phyloP scores from a whole-genome alignment of 2,113 vertebrate species.

The Blennius ocellaris region DNA sequence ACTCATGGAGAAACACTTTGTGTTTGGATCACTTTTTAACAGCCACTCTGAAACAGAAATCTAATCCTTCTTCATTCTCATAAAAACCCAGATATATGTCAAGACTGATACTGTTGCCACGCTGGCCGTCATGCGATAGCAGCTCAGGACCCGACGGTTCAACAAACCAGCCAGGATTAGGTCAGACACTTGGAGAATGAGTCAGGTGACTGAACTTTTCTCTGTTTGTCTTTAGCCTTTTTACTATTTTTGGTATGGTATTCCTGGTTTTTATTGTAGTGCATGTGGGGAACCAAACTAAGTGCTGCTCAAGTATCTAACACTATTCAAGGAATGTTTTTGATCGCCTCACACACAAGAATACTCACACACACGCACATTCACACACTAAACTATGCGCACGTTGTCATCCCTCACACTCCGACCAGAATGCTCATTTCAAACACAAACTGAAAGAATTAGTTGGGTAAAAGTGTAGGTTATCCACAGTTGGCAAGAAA shows the following conservation, averaged over 20 bases:
- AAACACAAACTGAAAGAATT: background rate
- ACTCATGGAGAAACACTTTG: constrained; percentile 4
- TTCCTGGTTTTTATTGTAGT: constrained; percentile 28
- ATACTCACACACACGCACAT: background rate
- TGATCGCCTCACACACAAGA: constrained; percentile 29
- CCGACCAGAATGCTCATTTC: background rate
- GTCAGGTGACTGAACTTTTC: constrained; percentile 27
- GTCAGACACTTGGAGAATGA: constrained; percentile 31
- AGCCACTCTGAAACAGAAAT: background rate
- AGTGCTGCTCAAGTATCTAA: constrained; percentile 27
- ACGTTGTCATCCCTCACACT: no score
- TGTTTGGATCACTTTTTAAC: constrained; percentile 21
- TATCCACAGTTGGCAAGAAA: background rate
- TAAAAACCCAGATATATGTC: constrained; percentile 1
- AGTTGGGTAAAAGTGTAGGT: background rate
- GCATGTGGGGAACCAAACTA: constrained; percentile 15
- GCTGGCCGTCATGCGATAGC: constrained; percentile 41
- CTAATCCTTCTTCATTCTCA: constrained; percentile 6
- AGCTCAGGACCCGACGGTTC: background rate
- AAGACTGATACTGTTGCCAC: constrained; percentile 4
- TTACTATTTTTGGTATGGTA: constrained; percentile 49
- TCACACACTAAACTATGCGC: background rate
- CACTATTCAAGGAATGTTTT: constrained; percentile 39
- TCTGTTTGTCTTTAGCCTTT: constrained; percentile 17
- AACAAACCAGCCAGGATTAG: constrained; percentile 9